Conservation (phyloP, 2,888 invertebrate species). For the Tipula confusa region DNA sequence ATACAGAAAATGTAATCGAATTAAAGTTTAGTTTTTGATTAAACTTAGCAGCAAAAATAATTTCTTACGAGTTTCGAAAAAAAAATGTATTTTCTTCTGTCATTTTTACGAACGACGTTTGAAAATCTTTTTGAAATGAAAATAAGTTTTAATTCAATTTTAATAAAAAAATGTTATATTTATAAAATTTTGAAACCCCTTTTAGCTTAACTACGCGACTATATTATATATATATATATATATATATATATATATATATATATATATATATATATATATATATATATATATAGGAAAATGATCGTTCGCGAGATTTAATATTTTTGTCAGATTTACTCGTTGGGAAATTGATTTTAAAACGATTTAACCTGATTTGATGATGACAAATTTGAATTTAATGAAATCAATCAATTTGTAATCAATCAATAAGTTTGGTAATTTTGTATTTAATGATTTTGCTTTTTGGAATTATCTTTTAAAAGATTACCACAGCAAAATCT, state of each 20-base stretch:
- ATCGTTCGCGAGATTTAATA: background rate
- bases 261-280: too few relatives aligned
- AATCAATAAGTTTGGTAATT: too few relatives aligned
- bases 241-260: too few relatives aligned
- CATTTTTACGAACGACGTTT: background rate
- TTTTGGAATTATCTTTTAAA: too few relatives aligned
- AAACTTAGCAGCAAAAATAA: background rate
- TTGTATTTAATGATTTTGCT: too few relatives aligned
- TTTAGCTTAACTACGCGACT: background rate
- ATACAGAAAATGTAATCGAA: background rate
- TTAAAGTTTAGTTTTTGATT: constrained; percentile 12
- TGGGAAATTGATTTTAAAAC: background rate
- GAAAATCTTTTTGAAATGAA: background rate
- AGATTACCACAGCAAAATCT: too few relatives aligned
- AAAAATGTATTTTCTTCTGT: background rate
- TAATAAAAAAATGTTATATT: background rate
- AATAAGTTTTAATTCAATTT: constrained; percentile 7
- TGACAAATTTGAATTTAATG: background rate
- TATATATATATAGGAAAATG: too few relatives aligned
- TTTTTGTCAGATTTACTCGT: background rate
- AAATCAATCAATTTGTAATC: background rate
- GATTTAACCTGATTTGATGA: background rate
- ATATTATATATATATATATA: too few relatives aligned
- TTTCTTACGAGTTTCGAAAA: background rate
- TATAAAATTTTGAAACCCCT: background rate